These are phyloP conservation scores for Drosophila orosa DNA, from an alignment of 1,140 invertebrate species.

Conservation along the genomic window DNA sequence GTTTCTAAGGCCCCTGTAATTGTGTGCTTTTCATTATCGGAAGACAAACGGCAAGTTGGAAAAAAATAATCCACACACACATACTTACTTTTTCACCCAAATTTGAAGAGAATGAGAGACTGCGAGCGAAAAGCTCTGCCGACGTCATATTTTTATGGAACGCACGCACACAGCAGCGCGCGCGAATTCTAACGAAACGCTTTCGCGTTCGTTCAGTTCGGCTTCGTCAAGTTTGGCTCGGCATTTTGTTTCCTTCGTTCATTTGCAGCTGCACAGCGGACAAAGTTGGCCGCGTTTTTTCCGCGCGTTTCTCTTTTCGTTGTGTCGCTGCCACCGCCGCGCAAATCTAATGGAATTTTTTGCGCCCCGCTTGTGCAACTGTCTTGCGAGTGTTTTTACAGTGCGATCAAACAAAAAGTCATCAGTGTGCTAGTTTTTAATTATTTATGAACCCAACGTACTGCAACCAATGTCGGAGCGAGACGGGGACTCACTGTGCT, in stretches of 20 bases:
- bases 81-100: constrained; percentile 70
- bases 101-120: constrained; percentile 46
- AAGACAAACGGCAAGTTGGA: constrained; percentile 59
- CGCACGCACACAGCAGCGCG: constrained; percentile 35
- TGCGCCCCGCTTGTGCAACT: constrained; percentile 56
- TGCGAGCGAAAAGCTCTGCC: constrained; percentile 59
- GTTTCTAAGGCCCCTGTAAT: constrained; percentile 56
- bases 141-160: constrained; percentile 81
- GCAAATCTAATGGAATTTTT: constrained; percentile 82
- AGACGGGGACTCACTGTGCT: constrained; percentile 84
- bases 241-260: constrained; percentile 65
- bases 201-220: constrained; percentile 63
- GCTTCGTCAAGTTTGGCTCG: constrained; percentile 70
- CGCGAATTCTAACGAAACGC: constrained; percentile 70
- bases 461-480: constrained; percentile 85
- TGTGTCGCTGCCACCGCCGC: constrained; percentile 14
- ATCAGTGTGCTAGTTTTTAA: constrained; percentile 44
- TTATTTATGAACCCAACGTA: constrained; percentile 73
- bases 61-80: constrained; percentile 60
- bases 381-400: constrained; percentile 62
- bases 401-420: constrained; percentile 2
- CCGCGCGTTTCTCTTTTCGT: constrained; percentile 38
- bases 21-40: constrained; percentile 74
- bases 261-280: constrained; percentile 80
- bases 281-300: constrained; percentile 78